A percentile compares a stretch with the other conserved stretches of the same genome.
Evolutionary conservation across 2,888 invertebrate genomes (phyloP).

Genomic region (Platycnemis pennipes): DNA sequence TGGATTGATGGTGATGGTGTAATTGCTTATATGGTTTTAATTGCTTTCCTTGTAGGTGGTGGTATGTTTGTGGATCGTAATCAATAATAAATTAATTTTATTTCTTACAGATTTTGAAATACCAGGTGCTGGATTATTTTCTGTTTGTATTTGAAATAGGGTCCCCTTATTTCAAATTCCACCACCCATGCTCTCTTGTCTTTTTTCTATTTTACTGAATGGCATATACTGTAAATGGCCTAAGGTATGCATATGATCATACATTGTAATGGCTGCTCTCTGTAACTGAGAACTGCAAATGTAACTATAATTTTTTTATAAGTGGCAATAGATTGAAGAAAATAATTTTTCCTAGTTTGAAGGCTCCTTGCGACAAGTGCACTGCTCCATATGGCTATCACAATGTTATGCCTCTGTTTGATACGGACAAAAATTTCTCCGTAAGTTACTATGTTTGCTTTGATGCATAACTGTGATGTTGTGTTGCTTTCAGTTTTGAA

Average conservation of each 20-base stretch:
- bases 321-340: not conserved
- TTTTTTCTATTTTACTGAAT: not conserved
- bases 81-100: constrained; percentile 19
- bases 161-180: not conserved
- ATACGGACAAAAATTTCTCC: constrained; percentile 90
- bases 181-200: not conserved
- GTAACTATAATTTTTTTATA: not conserved
- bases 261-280: not conserved
- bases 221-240: not conserved
- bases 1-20: not conserved
- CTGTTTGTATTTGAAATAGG: not conserved
- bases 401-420: constrained; percentile 95
- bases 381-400: constrained; percentile 97
- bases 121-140: not conserved
- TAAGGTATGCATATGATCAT: not conserved
- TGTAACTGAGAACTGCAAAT: not conserved
- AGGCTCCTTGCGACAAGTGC: constrained; percentile 88
- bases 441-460: constrained; percentile 83
- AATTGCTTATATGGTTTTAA: not conserved
- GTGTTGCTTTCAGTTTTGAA: constrained; percentile 8
- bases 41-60: not conserved
- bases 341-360: constrained; percentile 80
- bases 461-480: not conserved
- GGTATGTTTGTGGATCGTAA: not conserved
- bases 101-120: constrained; percentile 42